Conservation (phyloP, 1,140 invertebrate genomes). For the Linepithema humile region DNA sequence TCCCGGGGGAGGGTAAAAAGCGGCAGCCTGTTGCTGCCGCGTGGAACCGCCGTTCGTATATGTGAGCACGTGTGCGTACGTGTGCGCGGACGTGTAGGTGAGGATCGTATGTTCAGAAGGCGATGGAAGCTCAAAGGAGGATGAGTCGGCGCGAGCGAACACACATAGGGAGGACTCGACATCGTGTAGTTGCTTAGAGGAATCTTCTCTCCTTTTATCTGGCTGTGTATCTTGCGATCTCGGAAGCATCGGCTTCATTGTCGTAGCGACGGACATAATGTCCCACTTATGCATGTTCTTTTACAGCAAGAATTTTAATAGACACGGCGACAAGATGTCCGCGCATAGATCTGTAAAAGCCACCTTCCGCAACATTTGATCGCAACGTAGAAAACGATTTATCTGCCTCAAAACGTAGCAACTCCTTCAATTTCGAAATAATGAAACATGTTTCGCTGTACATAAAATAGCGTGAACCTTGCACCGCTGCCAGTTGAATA, state of each 20-base stretch:
- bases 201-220: constrained; percentile 45
- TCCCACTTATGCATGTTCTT: background rate
- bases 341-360: background rate
- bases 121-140: constrained; percentile 57
- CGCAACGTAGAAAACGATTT: background rate
- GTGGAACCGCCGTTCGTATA: constrained; percentile 73
- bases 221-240: constrained; percentile 20
- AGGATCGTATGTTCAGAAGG: constrained; percentile 44
- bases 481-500: background rate
- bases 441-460: background rate
- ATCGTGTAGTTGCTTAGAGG: constrained; percentile 59
- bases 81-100: constrained; percentile 61
- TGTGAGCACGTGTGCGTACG: constrained; percentile 42
- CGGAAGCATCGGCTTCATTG: constrained; percentile 15
- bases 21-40: constrained; percentile 81
- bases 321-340: background rate
- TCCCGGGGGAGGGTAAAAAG: constrained; percentile 52
- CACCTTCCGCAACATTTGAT: background rate
- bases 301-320: constrained; percentile 2
- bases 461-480: background rate
- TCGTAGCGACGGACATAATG: constrained; percentile 1
- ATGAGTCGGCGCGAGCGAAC: constrained; percentile 64
- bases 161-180: constrained; percentile 57
- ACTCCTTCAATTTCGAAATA: background rate
- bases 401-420: background rate